Base-by-base conservation (phyloP, 1,140 invertebrate species). In the Ridgeia piscesae region DNA sequence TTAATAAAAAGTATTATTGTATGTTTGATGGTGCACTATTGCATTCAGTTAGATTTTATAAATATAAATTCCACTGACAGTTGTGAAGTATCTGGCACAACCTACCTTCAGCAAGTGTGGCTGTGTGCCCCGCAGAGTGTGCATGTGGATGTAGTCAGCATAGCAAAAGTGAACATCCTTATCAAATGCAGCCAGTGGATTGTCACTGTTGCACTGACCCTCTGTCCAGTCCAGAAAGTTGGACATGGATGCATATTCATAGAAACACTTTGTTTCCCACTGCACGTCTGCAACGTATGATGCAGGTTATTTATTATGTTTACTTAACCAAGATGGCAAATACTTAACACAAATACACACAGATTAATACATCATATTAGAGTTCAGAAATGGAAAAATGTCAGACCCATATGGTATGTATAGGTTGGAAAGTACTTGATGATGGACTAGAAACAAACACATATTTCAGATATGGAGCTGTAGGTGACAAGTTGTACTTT, bases 141-240 rank as follows among this genome's bases (percentile, higher is more conserved):
- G 96, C 95, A 98, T 96, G 95, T 98, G 97, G 96, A 98, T 98
- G 95, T 98, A 98, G 96, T 98, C 98, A 96, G 98, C 98, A 95
- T 98, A 98, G 95, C 97, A 97, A 97, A 98, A 98, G 92, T 96
- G 93, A 11, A 94, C 93, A 89, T 95, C 33, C 17, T 91, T 35
- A 92, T 89, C 92, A 89, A 92, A 91, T 90, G 89, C 8, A 33
- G 92, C 33, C 92, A 93, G 92, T 34, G 92, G 95, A 89, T 96
- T 93, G 34, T 17, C 35, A 35, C 14, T 33, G n/a, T 34, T 33
- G 27, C 88, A 89, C 35, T 58, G 35, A 4, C 89, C 88, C 34
- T 92, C 48, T 33, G 92, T 92, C 94, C 95, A 95, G 89, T 97
- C 94, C 34, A 97, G 91, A 96, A 98, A 98, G 89, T 97, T 96